These are phyloP conservation scores for Ginglymostoma cirratum DNA, from an alignment of 2,113 vertebrate genomes.

Conservation along the genomic window DNA sequence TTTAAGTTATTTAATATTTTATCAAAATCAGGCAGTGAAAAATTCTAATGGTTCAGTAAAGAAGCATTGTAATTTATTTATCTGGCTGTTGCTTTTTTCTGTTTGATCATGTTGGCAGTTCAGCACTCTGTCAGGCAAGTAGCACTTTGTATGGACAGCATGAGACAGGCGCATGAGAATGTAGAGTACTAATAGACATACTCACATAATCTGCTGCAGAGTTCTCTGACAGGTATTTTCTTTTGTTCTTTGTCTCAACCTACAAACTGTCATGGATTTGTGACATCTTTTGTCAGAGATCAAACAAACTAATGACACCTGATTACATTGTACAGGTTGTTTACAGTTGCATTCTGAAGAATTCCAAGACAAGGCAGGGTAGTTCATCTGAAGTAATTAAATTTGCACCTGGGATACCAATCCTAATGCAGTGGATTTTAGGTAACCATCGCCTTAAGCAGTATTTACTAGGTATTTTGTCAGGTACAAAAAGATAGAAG, in stretches of 20 bases:
- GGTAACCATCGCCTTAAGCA: constrained; percentile 51
- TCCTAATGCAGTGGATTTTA: constrained; percentile 64
- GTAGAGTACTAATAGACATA: constrained; percentile 74
- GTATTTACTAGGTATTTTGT: constrained; percentile 55
- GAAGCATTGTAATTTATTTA: constrained; percentile 37
- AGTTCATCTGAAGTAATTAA: constrained; percentile 87
- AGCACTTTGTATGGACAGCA: constrained; percentile 57
- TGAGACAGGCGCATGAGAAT: constrained; percentile 55
- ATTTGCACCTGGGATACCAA: constrained; percentile 81
- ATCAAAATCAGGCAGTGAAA: constrained; percentile 5
- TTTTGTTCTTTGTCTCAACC: constrained; percentile 78
- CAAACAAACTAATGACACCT: constrained; percentile 86
- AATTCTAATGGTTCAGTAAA: constrained; percentile 15
- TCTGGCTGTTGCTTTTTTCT: constrained; percentile 16
- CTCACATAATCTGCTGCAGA: constrained; percentile 68
- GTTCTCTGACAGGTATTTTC: constrained; percentile 74
- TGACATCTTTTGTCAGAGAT: constrained; percentile 89
- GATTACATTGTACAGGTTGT: constrained; percentile 83
- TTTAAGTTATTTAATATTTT: constrained; percentile 30
- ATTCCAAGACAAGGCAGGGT: constrained; percentile 74
- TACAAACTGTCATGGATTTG: constrained; percentile 80
- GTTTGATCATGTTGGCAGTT: constrained; percentile 43
- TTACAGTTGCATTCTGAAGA: constrained; percentile 79
- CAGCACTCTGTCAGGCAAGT: constrained; percentile 55
- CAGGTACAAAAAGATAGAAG: constrained; percentile 48